Conservation (phyloP, 1,140 invertebrate species). For the Daktulosphaira vitifoliae region DNA sequence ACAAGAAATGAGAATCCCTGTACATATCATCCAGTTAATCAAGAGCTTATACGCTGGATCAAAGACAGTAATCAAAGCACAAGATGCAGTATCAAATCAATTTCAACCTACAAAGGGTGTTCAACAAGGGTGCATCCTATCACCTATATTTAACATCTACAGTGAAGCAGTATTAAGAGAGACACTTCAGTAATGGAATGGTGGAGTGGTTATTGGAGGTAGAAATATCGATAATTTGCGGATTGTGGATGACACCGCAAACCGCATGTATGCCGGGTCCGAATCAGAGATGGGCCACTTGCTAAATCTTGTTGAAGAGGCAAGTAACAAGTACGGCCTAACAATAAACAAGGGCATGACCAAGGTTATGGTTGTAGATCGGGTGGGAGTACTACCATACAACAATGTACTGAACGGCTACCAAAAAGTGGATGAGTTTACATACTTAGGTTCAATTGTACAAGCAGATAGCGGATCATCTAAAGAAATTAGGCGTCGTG, state of each 20-base stretch:
- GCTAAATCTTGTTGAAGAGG: neutral
- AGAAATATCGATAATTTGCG: conserved; percentile 27
- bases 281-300: conserved; percentile 1
- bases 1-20: too few species aligned
- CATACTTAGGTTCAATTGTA: conserved; percentile 1
- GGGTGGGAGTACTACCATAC: too few species aligned
- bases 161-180: conserved; percentile 33
- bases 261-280: conserved; percentile 8
- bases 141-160: conserved; percentile 42
- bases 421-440: conserved; percentile 4
- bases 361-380: conserved; percentile 3
- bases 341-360: neutral
- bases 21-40: too few species aligned
- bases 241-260: conserved; percentile 34
- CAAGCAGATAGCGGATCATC: neutral
- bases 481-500: too few species aligned
- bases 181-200: conserved; percentile 14
- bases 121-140: conserved; percentile 41
- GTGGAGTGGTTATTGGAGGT: conserved; percentile 27
- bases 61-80: too few species aligned
- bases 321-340: neutral
- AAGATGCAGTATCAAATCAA: conserved; percentile 21
- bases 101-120: conserved; percentile 38
- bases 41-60: too few species aligned
- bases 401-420: neutral